Conservation (phyloP, 1,140 invertebrate species). For the Onthophagus taurus region DNA sequence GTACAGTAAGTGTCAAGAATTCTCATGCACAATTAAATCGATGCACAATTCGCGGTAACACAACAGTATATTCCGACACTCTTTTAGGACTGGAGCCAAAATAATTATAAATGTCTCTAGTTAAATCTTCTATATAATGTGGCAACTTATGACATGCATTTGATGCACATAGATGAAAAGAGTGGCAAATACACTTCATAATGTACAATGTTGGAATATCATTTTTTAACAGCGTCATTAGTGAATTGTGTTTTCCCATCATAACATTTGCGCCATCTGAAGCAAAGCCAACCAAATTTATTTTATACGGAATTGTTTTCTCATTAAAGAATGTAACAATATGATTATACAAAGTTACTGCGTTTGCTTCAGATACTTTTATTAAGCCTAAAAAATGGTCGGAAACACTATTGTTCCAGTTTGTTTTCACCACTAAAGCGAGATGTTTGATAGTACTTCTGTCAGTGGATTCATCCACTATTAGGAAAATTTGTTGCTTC, state of each 20-base stretch:
- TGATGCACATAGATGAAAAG: constrained; percentile 30
- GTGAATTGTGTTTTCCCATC: constrained; percentile 14
- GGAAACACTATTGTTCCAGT: constrained; percentile 12
- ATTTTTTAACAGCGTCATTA: constrained; percentile 5
- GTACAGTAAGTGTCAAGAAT: too few relatives aligned
- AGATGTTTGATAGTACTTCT: constrained; percentile 29
- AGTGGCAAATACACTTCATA: constrained; percentile 21
- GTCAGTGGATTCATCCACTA: constrained; percentile 38
- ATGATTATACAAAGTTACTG: constrained; percentile 20
- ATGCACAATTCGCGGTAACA: too few relatives aligned
- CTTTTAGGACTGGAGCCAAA: constrained; percentile 25
- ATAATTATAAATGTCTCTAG: constrained; percentile 25
- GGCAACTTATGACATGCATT: constrained; percentile 25
- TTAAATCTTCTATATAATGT: constrained; percentile 19
- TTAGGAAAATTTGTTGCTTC: constrained; percentile 33
- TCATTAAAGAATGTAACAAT: constrained; percentile 28
- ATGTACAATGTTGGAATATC: constrained; percentile 7
- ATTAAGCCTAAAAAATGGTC: constrained; percentile 30
- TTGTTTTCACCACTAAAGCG: constrained; percentile 25
- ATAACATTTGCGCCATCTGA: constrained; percentile 30
- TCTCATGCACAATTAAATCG: too few relatives aligned
- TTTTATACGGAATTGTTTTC: constrained; percentile 32
- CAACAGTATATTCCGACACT: constrained; percentile 16
- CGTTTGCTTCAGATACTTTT: constrained; percentile 21
- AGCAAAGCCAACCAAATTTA: constrained; percentile 36